These are phyloP conservation scores for Cervus canadensis DNA, from an alignment of 2,113 vertebrate species.

Conservation along the genomic window DNA sequence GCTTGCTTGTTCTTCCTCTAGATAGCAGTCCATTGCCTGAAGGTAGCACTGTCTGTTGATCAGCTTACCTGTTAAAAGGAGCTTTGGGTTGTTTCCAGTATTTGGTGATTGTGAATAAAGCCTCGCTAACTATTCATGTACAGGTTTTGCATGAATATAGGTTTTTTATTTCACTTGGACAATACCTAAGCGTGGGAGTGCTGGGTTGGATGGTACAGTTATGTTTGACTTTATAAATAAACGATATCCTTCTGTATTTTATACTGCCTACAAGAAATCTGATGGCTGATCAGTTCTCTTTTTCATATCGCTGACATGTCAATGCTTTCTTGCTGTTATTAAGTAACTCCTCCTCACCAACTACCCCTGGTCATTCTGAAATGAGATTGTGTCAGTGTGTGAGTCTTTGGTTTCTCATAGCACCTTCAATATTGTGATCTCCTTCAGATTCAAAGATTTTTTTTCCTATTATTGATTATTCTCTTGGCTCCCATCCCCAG, in stretches of 20 bases:
- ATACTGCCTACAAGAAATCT: background rate
- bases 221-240: background rate
- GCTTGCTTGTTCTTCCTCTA: background rate
- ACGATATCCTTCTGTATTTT: background rate
- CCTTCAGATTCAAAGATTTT: background rate
- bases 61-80: background rate
- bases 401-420: background rate
- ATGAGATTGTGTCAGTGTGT: background rate
- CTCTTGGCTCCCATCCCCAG: background rate
- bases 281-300: background rate
- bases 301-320: background rate
- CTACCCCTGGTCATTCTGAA: background rate
- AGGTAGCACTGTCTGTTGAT: background rate
- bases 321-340: background rate
- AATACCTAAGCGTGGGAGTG: background rate
- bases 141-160: background rate
- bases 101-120: background rate
- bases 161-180: background rate
- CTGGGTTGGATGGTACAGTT: background rate
- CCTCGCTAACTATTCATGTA: background rate
- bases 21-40: background rate
- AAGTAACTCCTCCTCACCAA: too few relatives aligned
- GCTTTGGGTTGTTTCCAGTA: background rate
- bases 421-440: background rate
- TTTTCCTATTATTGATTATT: background rate